phyloP scores from a whole-genome alignment of 1,140 invertebrate genomes.

The Ruditapes philippinarum region DNA sequence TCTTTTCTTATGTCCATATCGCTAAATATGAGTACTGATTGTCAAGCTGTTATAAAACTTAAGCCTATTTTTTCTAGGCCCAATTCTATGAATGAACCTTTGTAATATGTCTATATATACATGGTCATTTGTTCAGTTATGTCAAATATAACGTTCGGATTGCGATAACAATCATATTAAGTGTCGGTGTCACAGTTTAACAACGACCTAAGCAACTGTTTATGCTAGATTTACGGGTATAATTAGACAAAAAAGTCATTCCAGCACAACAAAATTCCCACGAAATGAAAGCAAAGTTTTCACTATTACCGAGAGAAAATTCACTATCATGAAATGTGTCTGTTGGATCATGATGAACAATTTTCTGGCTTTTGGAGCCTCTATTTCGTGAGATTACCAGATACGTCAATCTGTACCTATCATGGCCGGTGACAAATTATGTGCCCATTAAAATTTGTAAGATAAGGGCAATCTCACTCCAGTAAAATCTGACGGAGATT shows the following conservation, averaged over 20 bases:
- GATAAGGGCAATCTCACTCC: constrained; percentile 26
- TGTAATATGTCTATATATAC: too few species aligned
- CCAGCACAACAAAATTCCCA: constrained; percentile 15
- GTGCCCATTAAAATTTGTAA: constrained; percentile 28
- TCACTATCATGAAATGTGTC: background rate
- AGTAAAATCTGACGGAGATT: constrained; percentile 17
- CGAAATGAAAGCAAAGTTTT: constrained; percentile 6
- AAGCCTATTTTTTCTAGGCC: too few species aligned
- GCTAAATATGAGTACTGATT: too few species aligned
- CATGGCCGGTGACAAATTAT: constrained; percentile 35
- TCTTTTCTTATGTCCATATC: too few species aligned
- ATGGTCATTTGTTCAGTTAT: constrained; percentile 3
- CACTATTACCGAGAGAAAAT: background rate
- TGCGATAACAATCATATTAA: background rate
- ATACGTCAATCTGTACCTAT: constrained; percentile 37
- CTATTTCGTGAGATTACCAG: constrained; percentile 33
- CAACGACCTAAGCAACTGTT: constrained; percentile 16
- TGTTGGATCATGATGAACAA: background rate
- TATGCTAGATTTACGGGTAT: constrained; percentile 25
- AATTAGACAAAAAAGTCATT: constrained; percentile 41
- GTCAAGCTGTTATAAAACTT: too few species aligned
- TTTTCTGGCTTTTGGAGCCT: constrained; percentile 6
- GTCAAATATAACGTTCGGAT: background rate
- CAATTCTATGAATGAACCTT: too few species aligned
- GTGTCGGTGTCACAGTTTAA: constrained; percentile 7